Evolutionary conservation across 2,797 vertebrate species (phyloP).

Genomic region (Periparus ater): DNA sequence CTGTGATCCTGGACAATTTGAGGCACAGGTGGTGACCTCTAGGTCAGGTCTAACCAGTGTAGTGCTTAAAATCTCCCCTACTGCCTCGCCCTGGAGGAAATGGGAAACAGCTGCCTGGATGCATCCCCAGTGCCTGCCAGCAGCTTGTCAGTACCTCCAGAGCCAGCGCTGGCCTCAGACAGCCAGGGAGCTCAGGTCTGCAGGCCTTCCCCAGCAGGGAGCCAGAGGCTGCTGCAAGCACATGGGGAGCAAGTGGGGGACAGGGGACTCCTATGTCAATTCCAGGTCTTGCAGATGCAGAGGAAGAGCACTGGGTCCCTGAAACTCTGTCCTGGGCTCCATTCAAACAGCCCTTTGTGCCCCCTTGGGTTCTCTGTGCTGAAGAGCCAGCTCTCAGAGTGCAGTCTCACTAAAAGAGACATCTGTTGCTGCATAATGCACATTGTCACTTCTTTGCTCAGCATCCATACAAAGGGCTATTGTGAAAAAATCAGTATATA

Average conservation of each 20-base stretch:
- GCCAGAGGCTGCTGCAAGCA: background rate
- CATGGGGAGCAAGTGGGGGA: background rate
- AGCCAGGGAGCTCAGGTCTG: background rate
- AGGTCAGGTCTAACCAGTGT: background rate
- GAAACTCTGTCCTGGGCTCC: background rate
- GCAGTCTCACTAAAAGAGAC: background rate
- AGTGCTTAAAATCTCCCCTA: background rate
- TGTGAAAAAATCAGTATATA: background rate
- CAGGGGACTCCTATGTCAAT: accelerated
- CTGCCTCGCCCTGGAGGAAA: background rate
- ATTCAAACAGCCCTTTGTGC: background rate
- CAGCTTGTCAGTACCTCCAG: background rate
- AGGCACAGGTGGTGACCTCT: background rate
- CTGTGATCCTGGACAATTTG: background rate
- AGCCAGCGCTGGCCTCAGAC: background rate
- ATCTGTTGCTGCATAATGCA: background rate
- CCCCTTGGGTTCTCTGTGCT: background rate
- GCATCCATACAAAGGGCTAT: background rate
- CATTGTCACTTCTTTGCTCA: background rate
- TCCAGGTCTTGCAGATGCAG: background rate
- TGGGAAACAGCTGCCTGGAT: background rate
- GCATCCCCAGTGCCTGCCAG: background rate
- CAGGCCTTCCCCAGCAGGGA: background rate
- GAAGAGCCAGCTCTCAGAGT: background rate
- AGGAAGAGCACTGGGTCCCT: background rate